A percentile compares a stretch with the other conserved stretches of the same genome.
These are phyloP conservation scores for Malachius bipustulatus DNA, from an alignment of 2,888 invertebrate genomes.

Conservation along the genomic window DNA sequence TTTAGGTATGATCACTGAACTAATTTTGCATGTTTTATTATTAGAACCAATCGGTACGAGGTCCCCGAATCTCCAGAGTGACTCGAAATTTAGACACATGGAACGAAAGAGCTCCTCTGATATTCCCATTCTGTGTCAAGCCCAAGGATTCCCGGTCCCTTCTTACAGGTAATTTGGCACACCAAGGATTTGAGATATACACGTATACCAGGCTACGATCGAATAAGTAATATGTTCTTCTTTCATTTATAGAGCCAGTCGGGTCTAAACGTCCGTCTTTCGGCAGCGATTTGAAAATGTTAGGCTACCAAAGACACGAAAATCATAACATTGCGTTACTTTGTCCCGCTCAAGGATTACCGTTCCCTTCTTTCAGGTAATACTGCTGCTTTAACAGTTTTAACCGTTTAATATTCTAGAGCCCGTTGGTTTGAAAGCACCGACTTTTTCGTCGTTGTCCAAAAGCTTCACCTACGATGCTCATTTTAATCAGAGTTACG, in stretches of 20 bases:
- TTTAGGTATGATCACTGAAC: constrained; percentile 36
- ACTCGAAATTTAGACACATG: constrained; percentile 27
- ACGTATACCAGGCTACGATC: no score
- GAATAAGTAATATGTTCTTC: background rate
- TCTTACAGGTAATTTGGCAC: constrained; percentile 44
- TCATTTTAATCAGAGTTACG: constrained; percentile 47
- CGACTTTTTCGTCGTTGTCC: constrained; percentile 48
- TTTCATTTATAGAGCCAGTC: constrained; percentile 42
- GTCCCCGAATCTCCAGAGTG: constrained; percentile 35
- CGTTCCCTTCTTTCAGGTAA: constrained; percentile 57
- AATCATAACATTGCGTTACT: constrained; percentile 45
- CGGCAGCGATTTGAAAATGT: constrained; percentile 52
- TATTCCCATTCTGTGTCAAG: constrained; percentile 59
- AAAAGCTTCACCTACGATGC: constrained; percentile 40
- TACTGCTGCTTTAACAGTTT: constrained; percentile 2
- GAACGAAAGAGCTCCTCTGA: constrained; percentile 21
- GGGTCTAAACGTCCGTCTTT: constrained; percentile 54
- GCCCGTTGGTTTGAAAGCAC: constrained; percentile 60
- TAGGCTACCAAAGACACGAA: constrained; percentile 32
- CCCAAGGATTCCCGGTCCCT: constrained; percentile 59
- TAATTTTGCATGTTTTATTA: no score
- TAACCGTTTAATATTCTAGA: constrained; percentile 34
- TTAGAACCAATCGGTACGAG: constrained; percentile 37
- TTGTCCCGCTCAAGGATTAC: constrained; percentile 59
- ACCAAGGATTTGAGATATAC: no score